Base-by-base conservation (phyloP, 2,797 vertebrate genomes). In the Hippopotamyrus pictus region DNA sequence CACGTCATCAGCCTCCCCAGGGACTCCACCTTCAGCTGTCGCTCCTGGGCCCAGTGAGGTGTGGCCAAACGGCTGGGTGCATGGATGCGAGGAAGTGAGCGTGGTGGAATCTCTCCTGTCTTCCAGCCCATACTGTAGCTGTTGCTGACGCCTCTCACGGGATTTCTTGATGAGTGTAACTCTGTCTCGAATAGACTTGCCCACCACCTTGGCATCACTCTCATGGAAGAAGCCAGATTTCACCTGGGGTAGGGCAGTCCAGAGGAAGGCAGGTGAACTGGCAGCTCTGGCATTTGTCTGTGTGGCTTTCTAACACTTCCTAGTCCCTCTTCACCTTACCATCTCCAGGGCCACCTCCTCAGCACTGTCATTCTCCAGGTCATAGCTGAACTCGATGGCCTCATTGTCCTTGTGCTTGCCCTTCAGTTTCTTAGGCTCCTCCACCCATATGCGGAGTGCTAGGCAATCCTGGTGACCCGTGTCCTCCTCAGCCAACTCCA, bases 341-440 rank as follows among this genome's bases (percentile, higher is more conserved):
- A 99, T 99, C 93, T 99, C 98, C 29, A 96, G 95, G 1, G 98
- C 98, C 93, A 99, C 98, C 94, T 99, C 97, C 91, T 99, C 98
- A 0, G 98, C 97, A 11, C 96, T 96, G 59, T 99, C 98, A 12
- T 95, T 96, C 88, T 98, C 98, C 93, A 98, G 94, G 93, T 98
- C 95, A 65, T 99, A 99, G 94, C 97, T 98, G 93, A 99, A 99
- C 94, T 99, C 98, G 19, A 99, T 98, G 92, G 98, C 98, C 93
- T 99, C 98, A 0, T 99, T 99, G 93, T 99, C 98, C 93, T 99
- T 99, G 95, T 99, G 97, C 76, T 99, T 99, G n/a, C 98, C 98
- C 93, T 99, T 99, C 88, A 99, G 93, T 90, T 98, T 98, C 92
- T 98, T 98, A 65, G 98, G 97, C 1, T 99, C 98, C 92, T 99